Base-by-base conservation (phyloP, 2,797 vertebrate species). In the Mastacembelus armatus region DNA sequence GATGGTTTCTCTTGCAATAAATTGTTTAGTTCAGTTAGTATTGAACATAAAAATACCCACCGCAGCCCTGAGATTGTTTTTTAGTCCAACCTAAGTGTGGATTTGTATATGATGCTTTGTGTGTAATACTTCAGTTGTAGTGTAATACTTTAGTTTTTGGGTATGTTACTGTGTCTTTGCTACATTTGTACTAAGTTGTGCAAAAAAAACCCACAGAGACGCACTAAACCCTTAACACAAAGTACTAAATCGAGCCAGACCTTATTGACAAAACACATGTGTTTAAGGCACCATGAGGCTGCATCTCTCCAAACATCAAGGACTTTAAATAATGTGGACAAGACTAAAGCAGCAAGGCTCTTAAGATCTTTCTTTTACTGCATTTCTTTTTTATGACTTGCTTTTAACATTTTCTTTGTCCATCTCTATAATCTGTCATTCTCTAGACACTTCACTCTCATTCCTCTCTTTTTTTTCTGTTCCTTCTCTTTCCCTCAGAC, bases 401-500 rank as follows among this genome's bases (percentile, higher is more conserved):
- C 26, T 68, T 66, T 39, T 9, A 38, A 24, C 38, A 26, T 59
- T 47, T 15, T 27, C 15, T 51, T 21, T n/a, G 4, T 39, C 22
- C 16, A 10, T n/a, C 27, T 43, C 19, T 30, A 8, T n/a, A 27
- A 27, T 18, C 26, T 57, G 15, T 27, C n/a, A 43, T 54, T 55
- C 56, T 29, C n/a, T n/a, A 16, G n/a, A 11, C 59, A 43, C 45
- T 14, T 59, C 30, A 22, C n/a, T 54, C 55, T 43, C 15, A 30
- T 11, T 35, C 30, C 18, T 45, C 27, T 47, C 22, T 1, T 49
- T n/a, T 24, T 30, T 42, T 2, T 38, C 36, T n/a, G 15, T n/a
- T 10, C 39, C n/a, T 39, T 21, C 52, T 18, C 16, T 56, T 48
- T 10, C 16, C 42, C 47, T 49, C 2, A 26, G 27, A 78, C 66